phyloP scores from a whole-genome alignment of 92 coral and sea anemone genomes.

The Phenganax subtilis region DNA sequence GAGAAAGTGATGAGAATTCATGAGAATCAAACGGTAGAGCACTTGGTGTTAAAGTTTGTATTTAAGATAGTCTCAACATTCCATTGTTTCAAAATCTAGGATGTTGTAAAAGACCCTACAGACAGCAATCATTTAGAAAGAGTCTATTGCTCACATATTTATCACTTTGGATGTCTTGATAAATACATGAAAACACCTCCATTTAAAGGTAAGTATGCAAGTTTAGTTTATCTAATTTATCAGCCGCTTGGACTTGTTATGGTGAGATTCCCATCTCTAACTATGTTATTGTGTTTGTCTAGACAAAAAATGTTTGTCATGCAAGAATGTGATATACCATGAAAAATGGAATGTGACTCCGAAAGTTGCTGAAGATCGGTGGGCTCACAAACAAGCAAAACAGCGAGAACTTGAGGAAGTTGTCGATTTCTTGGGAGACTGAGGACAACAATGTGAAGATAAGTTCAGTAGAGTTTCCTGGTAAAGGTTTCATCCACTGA shows the following conservation, averaged over 20 bases:
- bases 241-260: neutral
- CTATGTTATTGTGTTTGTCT: neutral
- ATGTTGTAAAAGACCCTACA: slow-evolving; percentile 64
- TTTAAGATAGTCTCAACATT: neutral
- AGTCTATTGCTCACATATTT: slow-evolving; percentile 88
- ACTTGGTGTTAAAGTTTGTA: neutral
- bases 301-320: slow-evolving; percentile 92
- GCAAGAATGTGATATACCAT: slow-evolving; percentile 74
- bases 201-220: slow-evolving; percentile 63
- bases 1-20: too few relatives aligned
- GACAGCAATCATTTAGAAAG: slow-evolving; percentile 77
- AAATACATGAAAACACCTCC: slow-evolving; percentile 97
- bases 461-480: too few relatives aligned
- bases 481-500: too few relatives aligned
- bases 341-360: slow-evolving; percentile 95
- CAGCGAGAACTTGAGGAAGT: slow-evolving; percentile 94
- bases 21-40: neutral
- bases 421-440: slow-evolving; percentile 89
- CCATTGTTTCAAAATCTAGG: slow-evolving; percentile 45
- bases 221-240: neutral
- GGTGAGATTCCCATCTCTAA: neutral
- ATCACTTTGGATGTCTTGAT: slow-evolving; percentile 87
- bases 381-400: slow-evolving; percentile 98
- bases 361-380: slow-evolving; percentile 84
- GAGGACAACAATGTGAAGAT: slow-evolving; percentile 2